These are phyloP conservation scores for Drosophila jambulina DNA, from an alignment of 1,140 invertebrate species.

Conservation along the genomic window DNA sequence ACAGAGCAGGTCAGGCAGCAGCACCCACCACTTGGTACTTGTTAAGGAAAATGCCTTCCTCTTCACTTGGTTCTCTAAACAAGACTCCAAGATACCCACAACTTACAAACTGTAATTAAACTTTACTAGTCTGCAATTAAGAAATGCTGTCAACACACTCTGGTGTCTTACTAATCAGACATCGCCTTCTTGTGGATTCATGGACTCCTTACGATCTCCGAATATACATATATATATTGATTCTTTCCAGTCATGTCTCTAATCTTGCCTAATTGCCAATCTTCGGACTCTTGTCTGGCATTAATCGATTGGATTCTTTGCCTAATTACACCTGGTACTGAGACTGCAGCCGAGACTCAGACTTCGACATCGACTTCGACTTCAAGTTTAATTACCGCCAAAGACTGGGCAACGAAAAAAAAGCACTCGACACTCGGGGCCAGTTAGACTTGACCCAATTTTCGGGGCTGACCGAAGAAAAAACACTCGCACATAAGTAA, in stretches of 20 bases:
- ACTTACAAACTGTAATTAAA: too few species aligned
- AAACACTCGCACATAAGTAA: conserved; percentile 34
- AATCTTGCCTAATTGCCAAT: conserved; percentile 10
- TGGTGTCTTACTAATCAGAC: not conserved
- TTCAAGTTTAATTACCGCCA: conserved; percentile 54
- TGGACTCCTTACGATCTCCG: not conserved
- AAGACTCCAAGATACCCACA: too few species aligned
- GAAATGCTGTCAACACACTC: not conserved
- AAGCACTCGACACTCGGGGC: conserved; percentile 32
- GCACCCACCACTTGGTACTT: not conserved
- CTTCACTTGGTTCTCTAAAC: not conserved
- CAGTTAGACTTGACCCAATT: conserved; percentile 77
- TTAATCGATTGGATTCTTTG: conserved; percentile 33
- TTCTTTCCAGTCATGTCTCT: conserved; percentile 9
- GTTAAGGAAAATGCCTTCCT: too few species aligned
- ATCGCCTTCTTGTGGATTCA: not conserved
- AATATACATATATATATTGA: not conserved
- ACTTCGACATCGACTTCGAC: conserved; percentile 6
- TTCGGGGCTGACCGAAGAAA: conserved; percentile 41
- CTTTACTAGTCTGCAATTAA: not conserved
- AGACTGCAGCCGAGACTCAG: not conserved
- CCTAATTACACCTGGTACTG: conserved; percentile 33
- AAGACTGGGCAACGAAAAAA: conserved; percentile 24
- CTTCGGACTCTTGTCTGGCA: conserved; percentile 14
- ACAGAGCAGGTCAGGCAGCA: not conserved